phyloP scores from a whole-genome alignment of 2,113 vertebrate genomes.

The Synchiropus splendidus region DNA sequence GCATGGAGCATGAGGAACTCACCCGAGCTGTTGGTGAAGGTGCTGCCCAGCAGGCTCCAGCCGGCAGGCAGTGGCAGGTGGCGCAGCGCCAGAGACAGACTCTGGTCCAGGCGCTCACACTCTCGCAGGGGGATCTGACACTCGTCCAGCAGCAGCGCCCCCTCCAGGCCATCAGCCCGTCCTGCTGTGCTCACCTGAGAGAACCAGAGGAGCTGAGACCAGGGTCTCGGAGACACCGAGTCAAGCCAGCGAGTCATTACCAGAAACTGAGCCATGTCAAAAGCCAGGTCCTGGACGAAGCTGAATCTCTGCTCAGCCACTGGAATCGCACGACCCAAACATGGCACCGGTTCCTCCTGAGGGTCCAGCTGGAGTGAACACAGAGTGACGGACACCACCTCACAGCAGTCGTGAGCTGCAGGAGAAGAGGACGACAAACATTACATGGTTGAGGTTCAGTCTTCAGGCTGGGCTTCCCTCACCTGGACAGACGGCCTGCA shows the following conservation, averaged over 20 bases:
- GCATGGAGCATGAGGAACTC: constrained; percentile 5
- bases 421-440: neutral
- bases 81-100: constrained; percentile 78
- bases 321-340: constrained; percentile 39
- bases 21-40: constrained; percentile 48
- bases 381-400: constrained; percentile 81
- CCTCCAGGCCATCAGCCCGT: constrained; percentile 78
- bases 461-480: constrained; percentile 21
- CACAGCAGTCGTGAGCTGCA: constrained; percentile 87
- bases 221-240: too few species aligned
- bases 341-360: constrained; percentile 49
- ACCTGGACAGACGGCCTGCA: constrained; percentile 90
- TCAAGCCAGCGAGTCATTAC: constrained; percentile 33
- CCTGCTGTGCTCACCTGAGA: constrained; percentile 77
- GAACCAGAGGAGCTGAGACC: constrained; percentile 2
- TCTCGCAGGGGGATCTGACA: constrained; percentile 77
- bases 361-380: constrained; percentile 65
- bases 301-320: constrained; percentile 76
- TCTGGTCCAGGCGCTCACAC: constrained; percentile 80
- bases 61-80: constrained; percentile 78
- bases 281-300: constrained; percentile 87
- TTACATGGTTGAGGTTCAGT: too few species aligned
- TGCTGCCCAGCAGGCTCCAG: constrained; percentile 83
- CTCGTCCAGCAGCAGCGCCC: constrained; percentile 78
- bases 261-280: constrained; percentile 88